phyloP scores from a whole-genome alignment of 2,797 vertebrate genomes.

The Hybognathus amarus region DNA sequence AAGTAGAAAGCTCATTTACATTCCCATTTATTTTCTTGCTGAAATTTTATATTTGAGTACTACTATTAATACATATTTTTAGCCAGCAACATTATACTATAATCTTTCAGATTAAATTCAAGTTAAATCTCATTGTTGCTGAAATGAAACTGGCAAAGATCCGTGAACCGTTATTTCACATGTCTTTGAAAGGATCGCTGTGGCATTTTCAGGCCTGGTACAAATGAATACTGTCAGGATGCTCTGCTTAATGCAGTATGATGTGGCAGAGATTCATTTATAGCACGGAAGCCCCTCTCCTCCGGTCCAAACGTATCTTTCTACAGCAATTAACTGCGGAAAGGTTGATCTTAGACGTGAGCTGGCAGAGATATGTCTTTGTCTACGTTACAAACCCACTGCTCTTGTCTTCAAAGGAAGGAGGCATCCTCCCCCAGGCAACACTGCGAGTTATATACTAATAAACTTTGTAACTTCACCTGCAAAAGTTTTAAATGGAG shows the following conservation, averaged over 20 bases:
- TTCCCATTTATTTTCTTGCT: not conserved
- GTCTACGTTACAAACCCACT: slow-evolving; percentile 39
- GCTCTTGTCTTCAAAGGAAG: slow-evolving; percentile 57
- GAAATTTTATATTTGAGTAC: not conserved
- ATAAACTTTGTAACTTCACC: slow-evolving; percentile 34
- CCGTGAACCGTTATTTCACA: not conserved
- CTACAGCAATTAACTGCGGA: slow-evolving; percentile 60
- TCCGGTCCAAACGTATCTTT: slow-evolving; percentile 53
- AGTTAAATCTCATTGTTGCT: too few species aligned
- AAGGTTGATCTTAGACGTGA: slow-evolving; percentile 55
- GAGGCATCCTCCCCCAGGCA: slow-evolving; percentile 51
- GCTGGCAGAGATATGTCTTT: slow-evolving; percentile 47
- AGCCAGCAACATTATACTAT: not conserved
- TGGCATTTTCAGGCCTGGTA: slow-evolving; percentile 29
- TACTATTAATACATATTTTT: not conserved
- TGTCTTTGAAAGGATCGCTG: slow-evolving; percentile 12
- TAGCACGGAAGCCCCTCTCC: slow-evolving; percentile 34
- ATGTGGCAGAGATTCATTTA: slow-evolving; percentile 48
- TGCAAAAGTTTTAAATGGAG: slow-evolving; percentile 35
- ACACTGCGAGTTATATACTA: slow-evolving; percentile 40
- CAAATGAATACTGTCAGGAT: slow-evolving; percentile 39
- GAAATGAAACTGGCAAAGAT: slow-evolving; percentile 14
- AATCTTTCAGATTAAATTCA: not conserved
- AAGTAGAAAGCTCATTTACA: not conserved
- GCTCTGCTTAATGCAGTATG: slow-evolving; percentile 38